phyloP scores from a whole-genome alignment of 37 sponge, comb jelly and placozoan genomes.

The Oopsacas minuta region DNA sequence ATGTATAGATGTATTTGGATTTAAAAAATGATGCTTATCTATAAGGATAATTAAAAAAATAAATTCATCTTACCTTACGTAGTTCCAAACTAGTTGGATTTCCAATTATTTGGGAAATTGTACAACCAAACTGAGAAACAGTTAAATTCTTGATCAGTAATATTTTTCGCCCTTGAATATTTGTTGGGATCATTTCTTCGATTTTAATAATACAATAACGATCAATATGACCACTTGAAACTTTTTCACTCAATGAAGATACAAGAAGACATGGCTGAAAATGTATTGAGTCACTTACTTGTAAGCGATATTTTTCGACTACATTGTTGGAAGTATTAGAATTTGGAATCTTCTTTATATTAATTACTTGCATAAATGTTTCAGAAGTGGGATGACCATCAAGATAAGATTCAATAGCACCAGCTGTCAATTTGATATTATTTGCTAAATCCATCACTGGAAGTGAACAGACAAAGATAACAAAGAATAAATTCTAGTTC shows the following conservation, averaged over 20 bases:
- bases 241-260: background rate
- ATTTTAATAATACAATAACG: background rate
- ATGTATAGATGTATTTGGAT: too few species aligned
- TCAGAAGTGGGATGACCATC: background rate
- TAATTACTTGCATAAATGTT: background rate
- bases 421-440: background rate
- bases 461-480: too few species aligned
- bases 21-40: too few species aligned
- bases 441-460: background rate
- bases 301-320: background rate
- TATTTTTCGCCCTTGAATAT: background rate
- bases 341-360: background rate
- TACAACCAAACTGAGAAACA: background rate
- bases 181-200: background rate
- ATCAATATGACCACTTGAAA: background rate
- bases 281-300: background rate
- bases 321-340: background rate
- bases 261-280: background rate
- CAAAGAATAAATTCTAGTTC: too few species aligned
- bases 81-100: background rate
- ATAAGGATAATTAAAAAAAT: too few species aligned
- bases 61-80: background rate
- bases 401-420: background rate
- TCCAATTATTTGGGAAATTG: background rate
- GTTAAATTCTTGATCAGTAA: background rate